Evolutionary conservation across 64 coral and sea anemone genomes (phyloP), one percentile per base, ranked within the genome.

Genomic region (Orbicella faveolata): DNA sequence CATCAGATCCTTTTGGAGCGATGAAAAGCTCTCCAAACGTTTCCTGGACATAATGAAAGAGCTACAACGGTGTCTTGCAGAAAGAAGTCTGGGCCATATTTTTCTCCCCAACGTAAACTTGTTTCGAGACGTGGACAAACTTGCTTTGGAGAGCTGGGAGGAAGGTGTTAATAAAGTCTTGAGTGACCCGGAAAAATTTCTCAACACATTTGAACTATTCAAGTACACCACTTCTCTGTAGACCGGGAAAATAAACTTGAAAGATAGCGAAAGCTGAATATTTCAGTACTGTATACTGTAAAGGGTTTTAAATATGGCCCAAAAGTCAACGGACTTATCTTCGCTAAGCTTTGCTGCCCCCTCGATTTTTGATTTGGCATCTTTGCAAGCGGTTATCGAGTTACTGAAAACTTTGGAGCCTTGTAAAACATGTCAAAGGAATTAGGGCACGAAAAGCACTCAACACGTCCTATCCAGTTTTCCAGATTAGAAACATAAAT

Each of bases 71-170:
- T 19, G 67, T 11, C 53, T 95, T 18, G 10, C 5, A 1, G 77
- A 85, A 15, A 95, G 79, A 61, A 34, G 81, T 11, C 73, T 95
- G 5, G 37, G 34, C 6, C 89, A 95, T 54, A 75, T 91, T 73
- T 91, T 95, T 83, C 61, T 91, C 21, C 75, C 83, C 2, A 69
- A 52, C 26, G 75, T 88, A 33, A 95, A 95, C 88, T 82, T 95
- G 77, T 70, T 95, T 66, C 88, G 76, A 61, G 89, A 91, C 64
- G 39, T 95, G 9, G 76, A 95, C 41, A 87, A 83, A 57, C 1
- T 77, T 36, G 67, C 89, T 35, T 74, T 79, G 41, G 68, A 88
- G 44, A 64, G 19, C 14, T 90, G 89, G 7, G 87, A 76, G 20
- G 55, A 63, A 53, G 83, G 87, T 39, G 19, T 95, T 8, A 52